Evolutionary conservation across 2,113 vertebrate species (phyloP).

Genomic region (Labeo rohita): DNA sequence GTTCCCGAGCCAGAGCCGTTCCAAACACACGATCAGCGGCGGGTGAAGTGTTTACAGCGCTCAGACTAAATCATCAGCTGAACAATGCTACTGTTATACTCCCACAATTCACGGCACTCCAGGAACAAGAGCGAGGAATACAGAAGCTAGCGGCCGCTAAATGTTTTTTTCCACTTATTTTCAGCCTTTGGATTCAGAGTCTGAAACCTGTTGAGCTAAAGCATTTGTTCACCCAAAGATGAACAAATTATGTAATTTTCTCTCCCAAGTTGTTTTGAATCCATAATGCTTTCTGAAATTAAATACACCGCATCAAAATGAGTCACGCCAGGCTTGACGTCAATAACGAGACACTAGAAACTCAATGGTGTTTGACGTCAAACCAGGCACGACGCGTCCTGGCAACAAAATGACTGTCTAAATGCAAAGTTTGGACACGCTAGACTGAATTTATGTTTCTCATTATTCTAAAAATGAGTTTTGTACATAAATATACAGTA

Average conservation of each 20-base stretch:
- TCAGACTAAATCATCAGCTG: conserved; percentile 30
- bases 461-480: not conserved
- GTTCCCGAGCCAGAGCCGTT: not conserved
- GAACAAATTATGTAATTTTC: not conserved
- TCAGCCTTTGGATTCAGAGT: not conserved
- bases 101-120: conserved; percentile 1
- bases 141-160: not conserved
- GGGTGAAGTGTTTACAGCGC: conserved; percentile 23
- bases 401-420: not conserved
- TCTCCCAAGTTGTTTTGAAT: not conserved
- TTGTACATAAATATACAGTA: not conserved
- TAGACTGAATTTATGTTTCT: not conserved
- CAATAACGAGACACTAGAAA: conserved; percentile 1
- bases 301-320: not conserved
- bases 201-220: not conserved
- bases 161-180: not conserved
- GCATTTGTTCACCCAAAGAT: not conserved
- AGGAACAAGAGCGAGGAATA: conserved; percentile 5
- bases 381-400: not conserved
- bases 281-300: not conserved
- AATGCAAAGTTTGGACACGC: not conserved
- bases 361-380: not conserved
- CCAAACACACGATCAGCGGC: conserved; percentile 14
- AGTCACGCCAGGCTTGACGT: not conserved
- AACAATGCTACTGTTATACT: conserved; percentile 29